Conservation (phyloP, 2,797 vertebrate species). For the Pangasius larnaudii region DNA sequence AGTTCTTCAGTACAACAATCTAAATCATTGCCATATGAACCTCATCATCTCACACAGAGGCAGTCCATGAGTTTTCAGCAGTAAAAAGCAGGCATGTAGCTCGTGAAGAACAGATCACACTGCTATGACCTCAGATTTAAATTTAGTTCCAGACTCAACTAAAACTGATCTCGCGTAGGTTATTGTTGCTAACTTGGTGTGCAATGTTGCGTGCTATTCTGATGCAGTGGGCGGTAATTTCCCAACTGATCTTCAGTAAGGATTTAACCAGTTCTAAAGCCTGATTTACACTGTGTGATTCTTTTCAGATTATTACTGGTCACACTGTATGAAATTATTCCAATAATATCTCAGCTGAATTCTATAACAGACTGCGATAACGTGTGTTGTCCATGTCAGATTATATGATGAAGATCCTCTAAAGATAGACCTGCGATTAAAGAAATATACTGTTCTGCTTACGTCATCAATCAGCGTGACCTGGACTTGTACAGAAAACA, state of each 20-base stretch:
- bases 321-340: not conserved
- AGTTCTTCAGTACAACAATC: slow-evolving; percentile 30
- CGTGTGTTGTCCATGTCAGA: not conserved
- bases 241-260: not conserved
- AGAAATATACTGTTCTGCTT: not conserved
- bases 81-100: slow-evolving; percentile 28
- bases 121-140: slow-evolving; percentile 42
- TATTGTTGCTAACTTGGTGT: slow-evolving; percentile 9
- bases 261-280: not conserved
- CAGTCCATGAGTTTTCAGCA: slow-evolving; percentile 32
- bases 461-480: not conserved
- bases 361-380: not conserved
- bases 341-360: not conserved
- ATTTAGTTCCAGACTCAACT: slow-evolving; percentile 45
- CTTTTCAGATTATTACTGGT: not conserved
- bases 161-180: slow-evolving; percentile 25
- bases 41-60: slow-evolving; percentile 30
- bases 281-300: not conserved
- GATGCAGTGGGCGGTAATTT: not conserved
- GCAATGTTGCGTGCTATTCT: slow-evolving; percentile 27
- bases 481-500: not conserved
- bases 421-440: not conserved
- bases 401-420: not conserved
- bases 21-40: slow-evolving; percentile 49
- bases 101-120: slow-evolving; percentile 23